phyloP scores from a whole-genome alignment of 2,797 vertebrate genomes.

The Pseudopleuronectes americanus region DNA sequence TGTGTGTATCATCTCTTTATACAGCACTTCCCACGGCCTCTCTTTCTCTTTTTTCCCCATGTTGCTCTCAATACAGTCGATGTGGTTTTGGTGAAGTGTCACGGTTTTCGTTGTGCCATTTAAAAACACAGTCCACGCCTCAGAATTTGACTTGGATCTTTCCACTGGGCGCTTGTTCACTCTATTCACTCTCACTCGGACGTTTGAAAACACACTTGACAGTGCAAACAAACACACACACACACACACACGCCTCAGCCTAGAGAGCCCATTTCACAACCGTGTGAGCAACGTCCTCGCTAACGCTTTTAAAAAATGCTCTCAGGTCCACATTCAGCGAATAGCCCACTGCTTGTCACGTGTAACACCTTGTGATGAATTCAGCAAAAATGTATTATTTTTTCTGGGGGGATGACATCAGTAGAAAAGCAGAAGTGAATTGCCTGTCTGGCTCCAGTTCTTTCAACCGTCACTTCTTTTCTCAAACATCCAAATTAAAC shows the following conservation, averaged over 20 bases:
- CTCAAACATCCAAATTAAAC: slow-evolving; percentile 75
- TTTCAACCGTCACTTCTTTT: slow-evolving; percentile 60
- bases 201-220: slow-evolving; percentile 47
- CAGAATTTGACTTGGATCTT: slow-evolving; percentile 37
- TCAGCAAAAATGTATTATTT: slow-evolving; percentile 50
- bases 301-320: slow-evolving; percentile 64
- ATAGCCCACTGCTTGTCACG: slow-evolving; percentile 67
- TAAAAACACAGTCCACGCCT: slow-evolving; percentile 33
- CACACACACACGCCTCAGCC: slow-evolving; percentile 23
- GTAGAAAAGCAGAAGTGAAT: slow-evolving; percentile 45
- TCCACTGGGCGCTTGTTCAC: slow-evolving; percentile 36
- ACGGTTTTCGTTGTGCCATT: slow-evolving; percentile 33
- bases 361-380: slow-evolving; percentile 66
- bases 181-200: slow-evolving; percentile 17
- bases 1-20: slow-evolving; percentile 51
- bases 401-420: slow-evolving; percentile 67
- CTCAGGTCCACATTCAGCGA: slow-evolving; percentile 52
- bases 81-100: slow-evolving; percentile 45
- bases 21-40: slow-evolving; percentile 33
- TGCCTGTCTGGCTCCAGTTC: slow-evolving; percentile 67
- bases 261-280: slow-evolving; percentile 43
- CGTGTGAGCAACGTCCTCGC: slow-evolving; percentile 32
- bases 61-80: slow-evolving; percentile 22
- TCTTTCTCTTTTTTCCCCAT: slow-evolving; percentile 11
- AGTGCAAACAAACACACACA: slow-evolving; percentile 53